Conservation (phyloP, 2,113 vertebrate genomes). For the Trematocara zebra region DNA sequence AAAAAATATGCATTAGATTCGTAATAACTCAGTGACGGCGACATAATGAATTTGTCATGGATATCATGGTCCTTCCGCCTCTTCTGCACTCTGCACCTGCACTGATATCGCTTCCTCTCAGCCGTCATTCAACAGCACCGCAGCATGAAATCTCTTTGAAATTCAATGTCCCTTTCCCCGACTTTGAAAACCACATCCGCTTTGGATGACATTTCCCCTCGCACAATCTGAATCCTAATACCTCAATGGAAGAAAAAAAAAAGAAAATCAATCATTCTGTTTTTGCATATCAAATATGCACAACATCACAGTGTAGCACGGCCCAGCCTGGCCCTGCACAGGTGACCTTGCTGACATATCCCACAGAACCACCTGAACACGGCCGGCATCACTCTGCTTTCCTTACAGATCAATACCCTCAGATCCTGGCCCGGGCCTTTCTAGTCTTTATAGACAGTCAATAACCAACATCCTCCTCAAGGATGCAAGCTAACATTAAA, state of each 20-base stretch:
- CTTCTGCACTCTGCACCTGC: background rate
- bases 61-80: slow-evolving; percentile 10
- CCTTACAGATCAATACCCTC: slow-evolving; percentile 56
- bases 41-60: slow-evolving; percentile 30
- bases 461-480: slow-evolving; percentile 50
- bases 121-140: slow-evolving; percentile 20
- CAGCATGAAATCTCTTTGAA: slow-evolving; percentile 39
- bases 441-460: slow-evolving; percentile 42
- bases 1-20: background rate
- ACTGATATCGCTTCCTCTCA: slow-evolving; percentile 27
- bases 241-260: background rate
- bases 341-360: slow-evolving; percentile 39
- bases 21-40: background rate
- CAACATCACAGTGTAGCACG: background rate
- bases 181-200: slow-evolving; percentile 36
- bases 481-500: slow-evolving; percentile 58
- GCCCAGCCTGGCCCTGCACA: background rate
- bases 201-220: slow-evolving; percentile 18
- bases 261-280: slow-evolving; percentile 34
- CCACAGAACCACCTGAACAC: slow-evolving; percentile 31
- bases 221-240: slow-evolving; percentile 32
- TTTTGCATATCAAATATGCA: slow-evolving; percentile 52
- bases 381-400: background rate
- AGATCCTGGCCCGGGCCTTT: slow-evolving; percentile 25
- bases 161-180: slow-evolving; percentile 15